A percentile compares a stretch with the other conserved stretches of the same genome.
Conservation (phyloP, 2,113 vertebrate genomes). For the Xenotilapia flavipinnis region DNA sequence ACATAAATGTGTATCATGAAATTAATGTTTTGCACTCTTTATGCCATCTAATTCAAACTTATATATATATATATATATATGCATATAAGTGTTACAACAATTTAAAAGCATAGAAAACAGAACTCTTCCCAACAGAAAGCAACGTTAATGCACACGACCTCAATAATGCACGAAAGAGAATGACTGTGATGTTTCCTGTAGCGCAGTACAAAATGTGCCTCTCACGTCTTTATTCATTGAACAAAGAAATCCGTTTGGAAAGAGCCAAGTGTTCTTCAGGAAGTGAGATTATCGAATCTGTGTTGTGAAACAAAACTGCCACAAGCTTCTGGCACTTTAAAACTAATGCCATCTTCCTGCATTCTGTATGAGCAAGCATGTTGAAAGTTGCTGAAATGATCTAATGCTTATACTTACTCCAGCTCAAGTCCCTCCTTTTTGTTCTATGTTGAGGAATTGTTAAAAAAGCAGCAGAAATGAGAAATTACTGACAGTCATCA, state of each 20-base stretch:
- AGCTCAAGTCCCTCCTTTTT: background rate
- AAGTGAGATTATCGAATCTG: background rate
- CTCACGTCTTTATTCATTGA: background rate
- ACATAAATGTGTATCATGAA: background rate
- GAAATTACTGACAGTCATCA: background rate
- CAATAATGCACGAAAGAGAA: background rate
- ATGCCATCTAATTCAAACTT: background rate
- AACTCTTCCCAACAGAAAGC: background rate
- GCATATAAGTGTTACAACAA: background rate
- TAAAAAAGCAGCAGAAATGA: background rate
- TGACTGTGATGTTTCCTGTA: background rate
- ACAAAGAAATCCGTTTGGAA: background rate
- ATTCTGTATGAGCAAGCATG: background rate
- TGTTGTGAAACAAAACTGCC: background rate
- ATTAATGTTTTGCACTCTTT: background rate
- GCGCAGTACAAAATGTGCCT: background rate
- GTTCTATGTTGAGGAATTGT: background rate
- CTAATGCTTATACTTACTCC: background rate
- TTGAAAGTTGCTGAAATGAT: background rate
- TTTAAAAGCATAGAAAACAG: background rate
- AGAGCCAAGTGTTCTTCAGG: background rate
- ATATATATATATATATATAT: background rate
- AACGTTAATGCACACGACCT: background rate
- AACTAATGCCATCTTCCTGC: background rate
- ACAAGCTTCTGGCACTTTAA: background rate